Conservation (phyloP, 1,140 invertebrate genomes). For the Drosophila prosaltans region DNA sequence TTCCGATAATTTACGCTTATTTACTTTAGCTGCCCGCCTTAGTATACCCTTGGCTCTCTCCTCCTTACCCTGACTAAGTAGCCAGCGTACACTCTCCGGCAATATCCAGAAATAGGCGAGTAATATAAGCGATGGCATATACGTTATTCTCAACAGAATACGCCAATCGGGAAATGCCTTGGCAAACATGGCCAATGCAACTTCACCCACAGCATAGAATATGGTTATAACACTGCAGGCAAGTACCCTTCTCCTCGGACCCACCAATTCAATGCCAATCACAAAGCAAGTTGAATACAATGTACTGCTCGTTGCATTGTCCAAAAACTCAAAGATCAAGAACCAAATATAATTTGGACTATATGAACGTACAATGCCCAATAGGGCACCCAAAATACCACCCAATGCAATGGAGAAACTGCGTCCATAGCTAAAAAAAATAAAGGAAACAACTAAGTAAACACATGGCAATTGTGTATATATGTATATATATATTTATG, state of each 20-base stretch:
- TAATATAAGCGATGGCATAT: constrained; percentile 87
- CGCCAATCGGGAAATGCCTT: constrained; percentile 90
- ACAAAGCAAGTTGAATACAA: constrained; percentile 87
- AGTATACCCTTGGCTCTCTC: constrained; percentile 86
- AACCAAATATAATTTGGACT: constrained; percentile 87
- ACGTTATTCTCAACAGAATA: constrained; percentile 86
- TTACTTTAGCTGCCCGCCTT: constrained; percentile 87
- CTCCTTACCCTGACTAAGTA: constrained; percentile 88
- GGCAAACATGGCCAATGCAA: constrained; percentile 87
- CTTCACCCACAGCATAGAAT: constrained; percentile 89
- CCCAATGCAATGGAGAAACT: constrained; percentile 86
- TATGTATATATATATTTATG: background rate
- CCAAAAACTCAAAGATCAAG: constrained; percentile 87
- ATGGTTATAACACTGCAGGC: constrained; percentile 89
- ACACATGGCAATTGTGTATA: background rate
- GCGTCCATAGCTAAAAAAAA: constrained; percentile 85
- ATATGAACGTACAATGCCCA: constrained; percentile 87
- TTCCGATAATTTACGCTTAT: constrained; percentile 86
- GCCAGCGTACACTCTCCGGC: constrained; percentile 89
- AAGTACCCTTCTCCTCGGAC: constrained; percentile 88
- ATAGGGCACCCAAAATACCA: constrained; percentile 85
- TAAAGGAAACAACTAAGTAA: background rate
- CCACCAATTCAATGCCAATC: constrained; percentile 90
- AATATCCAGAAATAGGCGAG: constrained; percentile 86
- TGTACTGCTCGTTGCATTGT: constrained; percentile 86